Conservation (phyloP, 2,113 vertebrate species). For the Cynoglossus semilaevis region DNA sequence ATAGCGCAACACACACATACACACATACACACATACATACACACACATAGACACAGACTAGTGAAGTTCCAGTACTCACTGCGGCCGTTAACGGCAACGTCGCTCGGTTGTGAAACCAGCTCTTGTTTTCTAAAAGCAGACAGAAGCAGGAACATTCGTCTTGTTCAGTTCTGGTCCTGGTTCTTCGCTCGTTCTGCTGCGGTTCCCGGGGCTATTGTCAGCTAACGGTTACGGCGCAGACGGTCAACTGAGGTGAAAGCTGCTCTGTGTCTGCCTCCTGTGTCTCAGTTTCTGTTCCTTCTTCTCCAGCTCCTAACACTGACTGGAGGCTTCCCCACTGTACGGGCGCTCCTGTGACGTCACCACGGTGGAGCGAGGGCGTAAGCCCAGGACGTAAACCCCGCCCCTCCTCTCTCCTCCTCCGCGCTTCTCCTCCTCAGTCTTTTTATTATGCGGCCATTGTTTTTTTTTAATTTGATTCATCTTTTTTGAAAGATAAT, state of each 20-base stretch:
- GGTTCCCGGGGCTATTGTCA: slow-evolving; percentile 16
- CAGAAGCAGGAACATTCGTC: slow-evolving; percentile 18
- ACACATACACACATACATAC: slow-evolving; percentile 15
- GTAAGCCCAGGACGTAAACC: slow-evolving; percentile 17
- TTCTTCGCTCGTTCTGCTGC: slow-evolving; percentile 11
- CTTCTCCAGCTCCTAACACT: slow-evolving; percentile 51
- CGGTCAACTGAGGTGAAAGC: slow-evolving; percentile 12
- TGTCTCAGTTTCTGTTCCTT: slow-evolving; percentile 27
- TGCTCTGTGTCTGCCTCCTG: slow-evolving; percentile 1
- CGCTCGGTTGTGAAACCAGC: slow-evolving; percentile 45
- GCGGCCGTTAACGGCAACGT: slow-evolving; percentile 46
- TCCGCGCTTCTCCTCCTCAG: neutral
- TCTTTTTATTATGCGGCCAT: neutral
- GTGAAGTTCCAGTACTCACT: slow-evolving; percentile 62
- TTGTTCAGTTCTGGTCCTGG: neutral
- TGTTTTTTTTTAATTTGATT: too few relatives aligned
- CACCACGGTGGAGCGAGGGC: slow-evolving; percentile 50
- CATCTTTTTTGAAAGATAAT: too few relatives aligned
- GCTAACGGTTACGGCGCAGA: neutral
- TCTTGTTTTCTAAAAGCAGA: neutral
- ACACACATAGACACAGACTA: slow-evolving; percentile 14
- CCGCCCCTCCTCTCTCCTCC: too few relatives aligned
- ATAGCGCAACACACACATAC: slow-evolving; percentile 9
- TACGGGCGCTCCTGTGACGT: slow-evolving; percentile 62
- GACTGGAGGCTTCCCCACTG: slow-evolving; percentile 59